These are phyloP conservation scores for Phragmatobia fuliginosa DNA, from an alignment of 2,888 invertebrate genomes.

Conservation along the genomic window DNA sequence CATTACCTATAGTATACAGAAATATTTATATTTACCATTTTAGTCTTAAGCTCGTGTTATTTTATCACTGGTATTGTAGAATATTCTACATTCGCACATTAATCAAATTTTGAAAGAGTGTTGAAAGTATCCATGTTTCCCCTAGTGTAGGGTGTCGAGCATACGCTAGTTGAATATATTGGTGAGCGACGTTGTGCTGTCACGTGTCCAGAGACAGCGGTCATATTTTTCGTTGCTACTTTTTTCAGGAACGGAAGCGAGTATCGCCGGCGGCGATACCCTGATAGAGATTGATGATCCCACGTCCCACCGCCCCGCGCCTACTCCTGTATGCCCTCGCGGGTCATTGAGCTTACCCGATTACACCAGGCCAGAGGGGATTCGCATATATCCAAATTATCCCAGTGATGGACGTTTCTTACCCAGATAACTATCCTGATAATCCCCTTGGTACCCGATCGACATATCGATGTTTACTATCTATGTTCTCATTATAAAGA, in stretches of 20 bases:
- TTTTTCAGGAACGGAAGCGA: constrained; percentile 70
- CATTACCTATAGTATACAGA: background rate
- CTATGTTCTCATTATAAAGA: constrained; percentile 34
- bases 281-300: constrained; percentile 86
- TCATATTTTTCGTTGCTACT: constrained; percentile 76
- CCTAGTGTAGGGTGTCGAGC: constrained; percentile 25
- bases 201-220: constrained; percentile 66
- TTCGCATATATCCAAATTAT: constrained; percentile 86
- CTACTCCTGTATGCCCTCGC: constrained; percentile 55
- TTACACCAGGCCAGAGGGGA: constrained; percentile 76
- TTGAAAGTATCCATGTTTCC: constrained; percentile 27
- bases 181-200: constrained; percentile 45
- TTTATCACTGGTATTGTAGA: too few relatives aligned
- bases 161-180: constrained; percentile 41
- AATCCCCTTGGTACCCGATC: constrained; percentile 56
- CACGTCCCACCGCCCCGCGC: constrained; percentile 50
- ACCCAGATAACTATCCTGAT: constrained; percentile 72
- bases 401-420: constrained; percentile 82
- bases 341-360: constrained; percentile 79
- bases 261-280: constrained; percentile 64
- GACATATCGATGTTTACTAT: constrained; percentile 40
- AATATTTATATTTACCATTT: background rate
- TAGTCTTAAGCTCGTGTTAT: too few relatives aligned
- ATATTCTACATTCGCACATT: constrained; percentile 2
- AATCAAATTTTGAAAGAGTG: constrained; percentile 15